Evolutionary conservation across 1,140 invertebrate species (phyloP).

Genomic region (Bilobella aurantiaca): DNA sequence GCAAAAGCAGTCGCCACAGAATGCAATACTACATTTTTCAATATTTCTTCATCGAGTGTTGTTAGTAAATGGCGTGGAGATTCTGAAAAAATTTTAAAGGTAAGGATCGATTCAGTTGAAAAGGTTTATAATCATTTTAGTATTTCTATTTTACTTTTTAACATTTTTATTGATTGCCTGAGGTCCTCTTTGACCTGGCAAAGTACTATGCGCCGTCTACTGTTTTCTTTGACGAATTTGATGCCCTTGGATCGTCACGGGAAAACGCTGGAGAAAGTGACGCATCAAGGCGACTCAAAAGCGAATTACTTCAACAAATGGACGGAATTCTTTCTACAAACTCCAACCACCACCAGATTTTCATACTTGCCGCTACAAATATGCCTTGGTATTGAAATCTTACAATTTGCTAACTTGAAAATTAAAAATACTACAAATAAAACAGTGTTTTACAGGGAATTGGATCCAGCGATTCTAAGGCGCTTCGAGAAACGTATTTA

Average conservation of each 20-base stretch:
- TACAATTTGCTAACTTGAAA: not conserved
- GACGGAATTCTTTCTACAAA: constrained; percentile 60
- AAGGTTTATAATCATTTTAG: constrained; percentile 43
- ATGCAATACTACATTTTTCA: constrained; percentile 78
- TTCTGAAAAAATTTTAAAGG: constrained; percentile 81
- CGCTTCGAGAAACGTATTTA: constrained; percentile 79
- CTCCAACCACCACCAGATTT: constrained; percentile 52
- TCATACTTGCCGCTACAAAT: constrained; percentile 81
- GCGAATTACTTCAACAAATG: constrained; percentile 82
- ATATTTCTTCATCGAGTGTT: constrained; percentile 74
- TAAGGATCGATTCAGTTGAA: constrained; percentile 41
- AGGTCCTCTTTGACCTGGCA: constrained; percentile 79
- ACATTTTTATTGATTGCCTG: not conserved
- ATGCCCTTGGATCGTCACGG: constrained; percentile 66
- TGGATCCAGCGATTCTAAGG: constrained; percentile 75
- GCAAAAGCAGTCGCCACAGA: constrained; percentile 79
- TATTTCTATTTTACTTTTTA: constrained; percentile 35
- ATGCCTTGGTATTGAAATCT: constrained; percentile 70
- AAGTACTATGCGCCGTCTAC: constrained; percentile 81
- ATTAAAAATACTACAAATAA: not conserved
- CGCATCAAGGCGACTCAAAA: constrained; percentile 78
- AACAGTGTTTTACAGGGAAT: constrained; percentile 51
- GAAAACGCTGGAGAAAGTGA: constrained; percentile 70
- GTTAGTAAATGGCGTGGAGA: constrained; percentile 91
- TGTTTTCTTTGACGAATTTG: constrained; percentile 95